Percentiles rank a stretch among this genome's conserved stretches.
phyloP scores from a whole-genome alignment of 2,797 vertebrate species.

The Argentina silus region DNA sequence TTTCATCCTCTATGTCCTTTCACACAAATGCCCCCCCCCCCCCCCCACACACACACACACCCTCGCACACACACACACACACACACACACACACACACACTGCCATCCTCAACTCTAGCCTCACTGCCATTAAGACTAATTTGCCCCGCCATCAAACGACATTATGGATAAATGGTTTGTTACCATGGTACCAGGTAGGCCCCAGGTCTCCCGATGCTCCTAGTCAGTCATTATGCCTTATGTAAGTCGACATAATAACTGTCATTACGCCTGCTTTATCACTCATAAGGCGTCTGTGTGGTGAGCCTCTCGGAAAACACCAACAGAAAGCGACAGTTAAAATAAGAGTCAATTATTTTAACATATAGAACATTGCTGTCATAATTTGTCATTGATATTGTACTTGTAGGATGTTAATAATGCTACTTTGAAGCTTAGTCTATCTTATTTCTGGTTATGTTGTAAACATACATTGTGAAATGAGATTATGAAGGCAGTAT shows the following conservation, averaged over 20 bases:
- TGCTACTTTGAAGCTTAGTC: too few species aligned
- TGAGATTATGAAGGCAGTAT: too few species aligned
- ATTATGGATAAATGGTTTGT: conserved; percentile 78
- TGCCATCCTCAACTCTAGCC: conserved; percentile 40
- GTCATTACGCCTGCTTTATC: conserved; percentile 64
- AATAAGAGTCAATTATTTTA: too few species aligned
- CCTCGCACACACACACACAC: conserved; percentile 9
- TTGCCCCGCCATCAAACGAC: conserved; percentile 66
- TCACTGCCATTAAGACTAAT: conserved; percentile 71
- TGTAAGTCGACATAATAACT: conserved; percentile 73
- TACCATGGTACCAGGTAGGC: conserved; percentile 67
- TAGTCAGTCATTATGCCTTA: conserved; percentile 66
- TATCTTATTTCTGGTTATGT: too few species aligned
- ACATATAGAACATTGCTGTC: not conserved
- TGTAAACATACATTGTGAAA: too few species aligned
- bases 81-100: conserved; percentile 24
- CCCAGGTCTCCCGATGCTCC: conserved; percentile 17
- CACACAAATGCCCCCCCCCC: not conserved
- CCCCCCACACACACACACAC: not conserved
- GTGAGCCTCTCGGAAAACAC: not conserved
- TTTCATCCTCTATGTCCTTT: too few species aligned
- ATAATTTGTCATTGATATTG: too few species aligned
- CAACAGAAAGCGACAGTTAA: not conserved
- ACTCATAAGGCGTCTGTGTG: conserved; percentile 27
- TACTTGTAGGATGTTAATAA: too few species aligned